phyloP scores from a whole-genome alignment of 2,797 vertebrate genomes.

The Microhierax caerulescens region DNA sequence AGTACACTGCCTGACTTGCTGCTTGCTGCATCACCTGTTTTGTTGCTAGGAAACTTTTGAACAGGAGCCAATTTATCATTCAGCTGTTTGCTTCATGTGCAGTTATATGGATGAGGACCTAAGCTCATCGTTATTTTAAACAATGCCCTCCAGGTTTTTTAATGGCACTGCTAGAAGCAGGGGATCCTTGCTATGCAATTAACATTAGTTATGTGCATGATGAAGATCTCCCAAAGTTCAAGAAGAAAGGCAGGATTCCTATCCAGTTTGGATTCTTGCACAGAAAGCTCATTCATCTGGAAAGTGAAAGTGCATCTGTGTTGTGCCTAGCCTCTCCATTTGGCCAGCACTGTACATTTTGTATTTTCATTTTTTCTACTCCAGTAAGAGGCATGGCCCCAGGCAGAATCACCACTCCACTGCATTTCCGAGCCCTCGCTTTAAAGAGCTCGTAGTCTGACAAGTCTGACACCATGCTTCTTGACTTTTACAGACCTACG shows the following conservation, averaged over 20 bases:
- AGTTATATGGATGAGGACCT: not conserved
- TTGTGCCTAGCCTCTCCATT: not conserved
- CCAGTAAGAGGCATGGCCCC: not conserved
- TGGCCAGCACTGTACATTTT: not conserved
- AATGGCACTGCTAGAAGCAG: not conserved
- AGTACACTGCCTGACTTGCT: not conserved
- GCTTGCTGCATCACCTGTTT: not conserved
- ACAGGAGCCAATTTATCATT: not conserved
- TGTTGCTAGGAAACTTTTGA: conserved; percentile 57
- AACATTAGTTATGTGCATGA: not conserved
- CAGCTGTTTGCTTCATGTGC: not conserved
- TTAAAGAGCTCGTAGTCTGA: not conserved
- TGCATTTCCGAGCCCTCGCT: not conserved
- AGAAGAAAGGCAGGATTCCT: not conserved
- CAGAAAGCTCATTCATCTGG: not conserved
- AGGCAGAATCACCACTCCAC: not conserved
- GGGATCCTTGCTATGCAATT: not conserved
- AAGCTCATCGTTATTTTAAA: not conserved
- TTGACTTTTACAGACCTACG: not conserved
- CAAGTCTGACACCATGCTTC: not conserved
- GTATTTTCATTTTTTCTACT: not conserved
- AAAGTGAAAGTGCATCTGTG: not conserved
- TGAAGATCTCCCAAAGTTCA: not conserved
- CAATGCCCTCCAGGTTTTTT: not conserved
- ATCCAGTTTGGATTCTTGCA: not conserved